Evolutionary conservation across 1,140 invertebrate genomes (phyloP), one percentile per base, ranked within the genome.

Genomic region (Harpegnathos saltator): DNA sequence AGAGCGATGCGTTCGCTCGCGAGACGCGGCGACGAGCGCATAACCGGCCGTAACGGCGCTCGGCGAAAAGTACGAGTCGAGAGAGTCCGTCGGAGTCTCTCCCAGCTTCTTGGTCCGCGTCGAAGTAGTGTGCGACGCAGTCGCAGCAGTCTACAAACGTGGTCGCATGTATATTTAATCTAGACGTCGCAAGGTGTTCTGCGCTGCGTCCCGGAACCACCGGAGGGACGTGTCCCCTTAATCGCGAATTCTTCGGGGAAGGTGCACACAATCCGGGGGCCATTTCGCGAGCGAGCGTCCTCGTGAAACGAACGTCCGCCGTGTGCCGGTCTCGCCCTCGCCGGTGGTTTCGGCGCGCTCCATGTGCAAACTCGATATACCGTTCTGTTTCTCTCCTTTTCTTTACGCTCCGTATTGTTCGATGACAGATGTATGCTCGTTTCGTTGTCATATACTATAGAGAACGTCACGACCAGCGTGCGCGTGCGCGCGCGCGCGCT

Each of bases 141-240:
- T 44, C 44, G 75, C 22, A 44, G n/a, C 48, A 24, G n/a, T 75
- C 63, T 75, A 24, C 73, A 22, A 58, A 69, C 33, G 33, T 80
- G 52, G 24, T 58, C 63, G 75, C 75, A 80, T 80, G 75, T 80
- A 80, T 80, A 33, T 69, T 80, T 26, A 66, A 80, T 80, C 52
- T 80, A 58, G 22, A 69, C 52, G 59, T 75, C 22, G 33, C 9
- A 2, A 54, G 24, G 50, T 24, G 50, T 19, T 17, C 52, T 33
- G 56, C 33, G 22, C 22, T 15, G 61, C 26, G 22, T 69, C 33
- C 3, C 48, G 29, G 5, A 56, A 72, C 15, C n/a, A 44, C n/a
- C 59, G 59, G 24, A 75, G n/a, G n/a, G n/a, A n/a, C n/a, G n/a
- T 77, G 73, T 15, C n/a, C 38, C 65, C 33, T 65, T 15, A 22